Evolutionary conservation across 1,140 invertebrate species (phyloP).

Genomic region (Drosophila quadrilineata): DNA sequence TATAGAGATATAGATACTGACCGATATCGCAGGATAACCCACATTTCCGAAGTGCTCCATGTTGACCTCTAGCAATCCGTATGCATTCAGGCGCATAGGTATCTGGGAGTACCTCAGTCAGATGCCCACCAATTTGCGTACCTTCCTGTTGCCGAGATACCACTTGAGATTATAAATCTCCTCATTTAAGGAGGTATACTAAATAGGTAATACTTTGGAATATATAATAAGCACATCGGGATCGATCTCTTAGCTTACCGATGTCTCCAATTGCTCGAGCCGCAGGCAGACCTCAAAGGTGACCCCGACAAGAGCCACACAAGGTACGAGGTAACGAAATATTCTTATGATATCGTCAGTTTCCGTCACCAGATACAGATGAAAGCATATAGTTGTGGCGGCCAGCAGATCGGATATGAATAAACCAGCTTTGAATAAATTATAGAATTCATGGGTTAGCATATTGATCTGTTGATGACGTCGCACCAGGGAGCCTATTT

Average conservation of each 20-base stretch:
- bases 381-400: slow-evolving; percentile 45
- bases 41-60: slow-evolving; percentile 60
- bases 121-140: slow-evolving; percentile 39
- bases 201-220: too few species aligned
- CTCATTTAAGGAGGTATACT: slow-evolving; percentile 29
- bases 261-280: slow-evolving; percentile 45
- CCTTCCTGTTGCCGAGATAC: slow-evolving; percentile 32
- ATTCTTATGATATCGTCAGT: slow-evolving; percentile 19
- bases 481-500: slow-evolving; percentile 15
- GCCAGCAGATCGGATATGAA: slow-evolving; percentile 45
- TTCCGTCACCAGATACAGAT: slow-evolving; percentile 48
- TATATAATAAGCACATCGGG: too few species aligned
- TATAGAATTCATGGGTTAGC: slow-evolving; percentile 40
- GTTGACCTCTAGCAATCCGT: slow-evolving; percentile 48
- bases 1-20: background rate
- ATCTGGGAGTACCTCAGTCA: slow-evolving; percentile 49
- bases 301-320: slow-evolving; percentile 15
- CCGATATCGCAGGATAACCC: background rate
- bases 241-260: slow-evolving; percentile 50
- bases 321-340: slow-evolving; percentile 21
- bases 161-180: slow-evolving; percentile 39
- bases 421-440: slow-evolving; percentile 43
- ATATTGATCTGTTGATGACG: slow-evolving; percentile 47
- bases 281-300: slow-evolving; percentile 51
- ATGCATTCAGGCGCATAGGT: slow-evolving; percentile 33